These are phyloP conservation scores for Oreohelix idahoensis DNA, from an alignment of 1,140 invertebrate species.

Conservation along the genomic window DNA sequence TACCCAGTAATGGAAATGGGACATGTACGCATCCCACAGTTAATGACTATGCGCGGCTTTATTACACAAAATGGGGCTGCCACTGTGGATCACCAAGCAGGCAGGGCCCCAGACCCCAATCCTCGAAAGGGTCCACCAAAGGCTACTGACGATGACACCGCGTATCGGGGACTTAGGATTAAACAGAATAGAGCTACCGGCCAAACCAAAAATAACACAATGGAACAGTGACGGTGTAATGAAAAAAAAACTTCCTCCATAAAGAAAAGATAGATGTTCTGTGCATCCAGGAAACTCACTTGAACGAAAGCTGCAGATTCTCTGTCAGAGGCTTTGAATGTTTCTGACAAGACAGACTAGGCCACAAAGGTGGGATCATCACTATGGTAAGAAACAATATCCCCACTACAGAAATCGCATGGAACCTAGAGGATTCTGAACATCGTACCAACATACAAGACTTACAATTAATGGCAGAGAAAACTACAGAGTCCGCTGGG, in stretches of 20 bases:
- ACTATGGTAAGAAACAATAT: not conserved
- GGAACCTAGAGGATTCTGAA: not conserved
- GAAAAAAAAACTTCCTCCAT: not conserved
- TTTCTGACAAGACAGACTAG: not conserved
- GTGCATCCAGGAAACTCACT: not conserved
- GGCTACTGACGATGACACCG: not conserved
- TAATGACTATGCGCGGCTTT: too few relatives aligned
- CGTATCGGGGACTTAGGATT: too few relatives aligned
- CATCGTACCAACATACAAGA: not conserved
- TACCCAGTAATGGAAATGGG: constrained; percentile 5
- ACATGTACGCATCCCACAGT: too few relatives aligned
- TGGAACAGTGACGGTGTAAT: too few relatives aligned
- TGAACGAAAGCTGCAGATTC: not conserved
- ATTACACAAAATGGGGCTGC: too few relatives aligned
- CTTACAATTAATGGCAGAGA: too few relatives aligned
- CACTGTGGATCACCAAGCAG: too few relatives aligned
- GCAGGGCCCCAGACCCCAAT: too few relatives aligned
- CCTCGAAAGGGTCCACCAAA: too few relatives aligned
- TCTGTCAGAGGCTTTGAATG: not conserved
- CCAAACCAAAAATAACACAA: too few relatives aligned
- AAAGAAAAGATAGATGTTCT: constrained; percentile 1
- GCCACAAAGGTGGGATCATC: not conserved
- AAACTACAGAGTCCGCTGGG: too few relatives aligned
- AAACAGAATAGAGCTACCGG: too few relatives aligned
- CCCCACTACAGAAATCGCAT: not conserved